These are phyloP conservation scores for Dolichotis patagonum DNA, from an alignment of 2,113 vertebrate genomes.

Conservation along the genomic window DNA sequence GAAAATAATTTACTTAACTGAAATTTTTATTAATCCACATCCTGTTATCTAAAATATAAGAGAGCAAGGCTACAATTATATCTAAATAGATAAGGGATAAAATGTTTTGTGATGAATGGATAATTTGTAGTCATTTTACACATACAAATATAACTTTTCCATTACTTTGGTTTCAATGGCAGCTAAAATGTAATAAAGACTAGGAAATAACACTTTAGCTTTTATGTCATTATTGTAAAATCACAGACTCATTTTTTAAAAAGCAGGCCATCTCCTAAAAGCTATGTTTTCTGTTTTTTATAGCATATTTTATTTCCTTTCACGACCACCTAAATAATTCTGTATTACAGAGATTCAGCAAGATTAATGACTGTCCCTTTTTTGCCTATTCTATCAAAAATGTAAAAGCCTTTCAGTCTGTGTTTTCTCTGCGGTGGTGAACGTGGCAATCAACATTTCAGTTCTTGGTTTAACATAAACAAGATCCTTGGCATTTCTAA, in stretches of 20 bases:
- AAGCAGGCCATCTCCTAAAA: conserved; percentile 45
- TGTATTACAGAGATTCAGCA: neutral
- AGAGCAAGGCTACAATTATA: conserved; percentile 57
- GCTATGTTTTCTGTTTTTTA: conserved; percentile 11
- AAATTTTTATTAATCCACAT: conserved; percentile 65
- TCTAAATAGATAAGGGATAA: conserved; percentile 62
- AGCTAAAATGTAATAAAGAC: conserved; percentile 42
- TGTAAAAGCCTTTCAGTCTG: neutral
- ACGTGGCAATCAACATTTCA: neutral
- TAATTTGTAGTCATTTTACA: conserved; percentile 68
- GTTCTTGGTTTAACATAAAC: conserved; percentile 2
- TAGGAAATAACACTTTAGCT: conserved; percentile 52
- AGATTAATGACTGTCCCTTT: neutral
- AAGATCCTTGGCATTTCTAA: conserved; percentile 5
- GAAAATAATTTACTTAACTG: conserved; percentile 49
- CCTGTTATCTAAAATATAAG: conserved; percentile 39
- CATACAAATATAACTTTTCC: conserved; percentile 54
- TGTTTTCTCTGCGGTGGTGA: conserved; percentile 18
- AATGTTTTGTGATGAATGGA: conserved; percentile 52
- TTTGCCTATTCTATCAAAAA: conserved; percentile 28
- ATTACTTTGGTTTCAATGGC: conserved; percentile 48
- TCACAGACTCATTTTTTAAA: conserved; percentile 46
- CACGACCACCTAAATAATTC: neutral
- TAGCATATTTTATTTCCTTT: conserved; percentile 30
- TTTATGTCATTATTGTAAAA: conserved; percentile 5